Evolutionary conservation across 64 coral and sea anemone species (phyloP), one percentile per base, ranked within the genome.

Genomic region (Pocillopora verrucosa): DNA sequence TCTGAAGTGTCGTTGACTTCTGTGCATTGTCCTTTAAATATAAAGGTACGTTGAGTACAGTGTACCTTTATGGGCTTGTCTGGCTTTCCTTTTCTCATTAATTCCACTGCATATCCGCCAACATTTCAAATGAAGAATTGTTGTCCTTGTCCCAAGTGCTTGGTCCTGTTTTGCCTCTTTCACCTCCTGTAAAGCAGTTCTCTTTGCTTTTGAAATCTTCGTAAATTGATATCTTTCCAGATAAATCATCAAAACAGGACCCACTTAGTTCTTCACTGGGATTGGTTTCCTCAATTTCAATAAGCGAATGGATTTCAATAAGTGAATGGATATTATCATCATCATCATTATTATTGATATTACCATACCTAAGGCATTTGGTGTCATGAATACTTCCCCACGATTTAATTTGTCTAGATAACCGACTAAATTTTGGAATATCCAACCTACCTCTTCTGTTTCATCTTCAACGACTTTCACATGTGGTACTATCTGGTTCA

Each of bases 211-310:
- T 34, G 4, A 16, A 15, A n/a, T 61, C 62, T 45, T 85, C 65
- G 56, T 85, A 85, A 85, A 85, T 57, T 0, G 64, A 72, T 72
- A 72, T 72, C 17, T 85, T 63, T 25, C 64, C 64, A 41, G 82
- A 63, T 20, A 85, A 38, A 80, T 90, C 78, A 74, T 90, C 78
- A 73, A 81, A 90, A 22, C 74, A 90, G 59, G 59, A 36, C 24
- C 82, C 88, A 38, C 14, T 25, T 74, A 13, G 30, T 30, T 5
- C 77, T 30, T 80, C 76, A 1, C 4, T n/a, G 12, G 34, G 17
- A 6, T 37, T 45, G 16, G 72, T 56, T 16, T 58, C 72, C 14
- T 59, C 24, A 14, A 36, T 10, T 61, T 30, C 38, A 72, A 22
- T 59, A 90, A 82, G 14, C 38, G 37, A 11, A n/a, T 74, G 17